A percentile compares a stretch with the other conserved stretches of the same genome.
These are phyloP conservation scores for Sebastolobus altivelis DNA, from an alignment of 2,797 vertebrate genomes.

Conservation along the genomic window DNA sequence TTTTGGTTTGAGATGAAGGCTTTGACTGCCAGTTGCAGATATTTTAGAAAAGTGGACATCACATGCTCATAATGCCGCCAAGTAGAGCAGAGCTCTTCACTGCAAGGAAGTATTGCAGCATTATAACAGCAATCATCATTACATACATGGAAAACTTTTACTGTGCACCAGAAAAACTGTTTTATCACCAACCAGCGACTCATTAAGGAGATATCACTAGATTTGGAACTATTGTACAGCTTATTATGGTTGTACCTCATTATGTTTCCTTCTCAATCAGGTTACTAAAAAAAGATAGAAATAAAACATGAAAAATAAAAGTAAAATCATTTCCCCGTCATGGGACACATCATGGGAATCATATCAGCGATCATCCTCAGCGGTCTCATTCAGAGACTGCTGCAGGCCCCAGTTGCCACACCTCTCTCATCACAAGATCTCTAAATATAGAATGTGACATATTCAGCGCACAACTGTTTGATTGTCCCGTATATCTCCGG, in stretches of 20 bases:
- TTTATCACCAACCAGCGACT: not conserved
- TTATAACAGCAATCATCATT: not conserved
- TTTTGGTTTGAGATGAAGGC: constrained; percentile 48
- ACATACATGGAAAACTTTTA: not conserved
- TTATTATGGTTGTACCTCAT: not conserved
- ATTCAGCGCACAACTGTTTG: constrained; percentile 67
- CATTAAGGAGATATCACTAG: not conserved
- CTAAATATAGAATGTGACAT: constrained; percentile 78
- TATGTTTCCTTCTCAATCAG: not conserved
- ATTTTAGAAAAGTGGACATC: constrained; percentile 21
- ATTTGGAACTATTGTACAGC: not conserved
- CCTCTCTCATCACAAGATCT: constrained; percentile 51
- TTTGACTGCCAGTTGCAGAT: constrained; percentile 43
- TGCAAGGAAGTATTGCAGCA: not conserved
- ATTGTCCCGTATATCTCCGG: constrained; percentile 57
- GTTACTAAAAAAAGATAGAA: not conserved
- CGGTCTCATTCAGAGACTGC: constrained; percentile 25
- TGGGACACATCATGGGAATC: constrained; percentile 14
- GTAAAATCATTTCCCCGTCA: not conserved
- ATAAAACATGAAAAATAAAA: not conserved
- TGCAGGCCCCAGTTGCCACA: constrained; percentile 40
- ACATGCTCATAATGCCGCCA: constrained; percentile 35
- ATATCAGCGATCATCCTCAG: constrained; percentile 23
- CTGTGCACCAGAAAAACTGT: not conserved
- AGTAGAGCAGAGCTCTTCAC: not conserved